phyloP scores from a whole-genome alignment of 1,140 invertebrate genomes.

The Sitobion miscanthi region DNA sequence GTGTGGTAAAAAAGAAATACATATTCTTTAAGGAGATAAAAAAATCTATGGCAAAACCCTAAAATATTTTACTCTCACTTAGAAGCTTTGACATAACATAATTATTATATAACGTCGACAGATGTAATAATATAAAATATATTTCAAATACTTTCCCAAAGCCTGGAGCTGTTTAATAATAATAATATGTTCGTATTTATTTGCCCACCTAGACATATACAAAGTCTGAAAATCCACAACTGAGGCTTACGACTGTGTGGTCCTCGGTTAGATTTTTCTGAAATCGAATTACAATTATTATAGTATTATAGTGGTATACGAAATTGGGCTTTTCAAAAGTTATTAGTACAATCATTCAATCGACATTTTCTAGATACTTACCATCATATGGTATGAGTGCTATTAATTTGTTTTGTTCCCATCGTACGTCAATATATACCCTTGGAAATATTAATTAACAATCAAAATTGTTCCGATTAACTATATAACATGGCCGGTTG shows the following conservation, averaged over 20 bases:
- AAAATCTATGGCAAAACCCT: neutral
- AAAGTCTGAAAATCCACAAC: neutral
- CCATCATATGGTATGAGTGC: no score
- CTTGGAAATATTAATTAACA: neutral
- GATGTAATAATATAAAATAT: neutral
- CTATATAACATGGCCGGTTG: neutral
- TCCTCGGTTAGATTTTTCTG: neutral
- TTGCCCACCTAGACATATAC: neutral
- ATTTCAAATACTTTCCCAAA: neutral
- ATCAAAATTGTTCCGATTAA: neutral
- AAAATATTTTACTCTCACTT: neutral
- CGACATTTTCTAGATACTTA: no score
- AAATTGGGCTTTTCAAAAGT: neutral
- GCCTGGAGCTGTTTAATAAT: neutral
- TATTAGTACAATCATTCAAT: neutral
- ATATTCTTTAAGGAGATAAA: neutral
- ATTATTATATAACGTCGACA: neutral
- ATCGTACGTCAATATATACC: neutral
- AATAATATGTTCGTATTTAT: neutral
- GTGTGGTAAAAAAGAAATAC: neutral
- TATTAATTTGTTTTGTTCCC: no score
- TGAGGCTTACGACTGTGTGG: neutral
- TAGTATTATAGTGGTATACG: neutral
- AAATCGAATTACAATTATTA: conserved; percentile 12
- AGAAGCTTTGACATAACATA: neutral